phyloP scores from a whole-genome alignment of 2,797 vertebrate genomes.

The Cephalopachus bancanus region DNA sequence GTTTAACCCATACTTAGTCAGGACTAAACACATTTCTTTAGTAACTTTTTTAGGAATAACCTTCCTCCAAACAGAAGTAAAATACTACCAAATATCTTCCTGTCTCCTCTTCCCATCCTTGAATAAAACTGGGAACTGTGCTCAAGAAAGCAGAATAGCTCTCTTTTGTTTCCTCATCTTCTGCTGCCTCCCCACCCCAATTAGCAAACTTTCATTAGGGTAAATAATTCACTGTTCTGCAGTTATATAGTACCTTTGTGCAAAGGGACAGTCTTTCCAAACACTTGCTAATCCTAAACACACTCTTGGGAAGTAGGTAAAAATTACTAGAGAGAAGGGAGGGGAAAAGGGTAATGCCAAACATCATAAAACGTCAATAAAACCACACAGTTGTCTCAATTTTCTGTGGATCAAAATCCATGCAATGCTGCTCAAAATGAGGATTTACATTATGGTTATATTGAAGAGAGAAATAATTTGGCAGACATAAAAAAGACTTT shows the following conservation, averaged over 20 bases:
- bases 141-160: background rate
- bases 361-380: constrained; percentile 65
- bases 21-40: background rate
- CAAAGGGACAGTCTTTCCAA: constrained; percentile 69
- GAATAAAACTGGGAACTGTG: background rate
- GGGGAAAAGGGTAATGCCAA: background rate
- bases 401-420: background rate
- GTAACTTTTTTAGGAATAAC: background rate
- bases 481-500: background rate
- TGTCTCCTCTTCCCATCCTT: background rate
- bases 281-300: constrained; percentile 79
- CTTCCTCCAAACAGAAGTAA: constrained; percentile 31
- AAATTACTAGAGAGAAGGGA: constrained; percentile 73
- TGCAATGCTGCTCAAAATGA: background rate
- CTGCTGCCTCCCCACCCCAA: background rate
- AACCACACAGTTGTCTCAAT: constrained; percentile 37
- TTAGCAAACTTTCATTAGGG: constrained; percentile 60
- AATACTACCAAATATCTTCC: background rate
- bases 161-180: background rate
- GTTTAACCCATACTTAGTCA: background rate
- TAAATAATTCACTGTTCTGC: constrained; percentile 81
- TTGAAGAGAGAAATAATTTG: background rate
- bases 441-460: background rate
- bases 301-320: constrained; percentile 71
- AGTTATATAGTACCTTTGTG: constrained; percentile 76